Base-by-base conservation (phyloP, 2,113 vertebrate species). In the Andinoacara biseriatus region DNA sequence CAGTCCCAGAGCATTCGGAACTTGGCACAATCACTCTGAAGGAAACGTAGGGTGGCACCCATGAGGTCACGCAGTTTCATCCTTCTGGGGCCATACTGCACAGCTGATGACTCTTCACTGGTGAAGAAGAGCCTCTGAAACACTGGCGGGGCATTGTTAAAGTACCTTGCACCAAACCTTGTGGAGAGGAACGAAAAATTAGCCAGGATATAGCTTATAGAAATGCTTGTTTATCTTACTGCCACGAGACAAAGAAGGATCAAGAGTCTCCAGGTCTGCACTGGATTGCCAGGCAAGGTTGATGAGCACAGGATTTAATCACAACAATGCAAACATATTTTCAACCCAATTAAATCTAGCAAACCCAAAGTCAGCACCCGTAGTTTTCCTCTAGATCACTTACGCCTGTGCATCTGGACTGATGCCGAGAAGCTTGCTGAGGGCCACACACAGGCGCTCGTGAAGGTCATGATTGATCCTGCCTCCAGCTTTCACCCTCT, bases 21-120 rank as follows among this genome's bases (percentile, higher is more conserved):
- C 75, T 96, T 94, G 10, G 94, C 92, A 29, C 95, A 97, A 20
- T 98, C 97, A 33, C 96, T 97, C 29, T 97, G 96, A 14, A 99
- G 94, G 89, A 99, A 99, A 22, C 94, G 96, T 33, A 97, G 96
- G 1, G 98, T 97, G 57, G 98, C 98, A 58, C 97, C 97, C 98
- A 99, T 99, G 6, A 99, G 95, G 90, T 99, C 98, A 1, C 98
- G 96, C 58, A 99, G 95, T 90, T 99, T 99, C 97, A 99, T 99
- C 49, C 98, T 95, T 38, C 96, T 95, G 14, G 97, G 97, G 2
- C 97, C 98, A 0, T 98, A 99, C 13, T 97, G 97, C 33, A 99
- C 97, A 1, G 96, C 92, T 9, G 93, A 96, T 4, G 98, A 92
- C 91, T 99, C 97, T 14, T 98, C 97, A 43, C 95, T 99, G 87